Conservation (phyloP, 2,888 invertebrate genomes). For the Phortica magna region DNA sequence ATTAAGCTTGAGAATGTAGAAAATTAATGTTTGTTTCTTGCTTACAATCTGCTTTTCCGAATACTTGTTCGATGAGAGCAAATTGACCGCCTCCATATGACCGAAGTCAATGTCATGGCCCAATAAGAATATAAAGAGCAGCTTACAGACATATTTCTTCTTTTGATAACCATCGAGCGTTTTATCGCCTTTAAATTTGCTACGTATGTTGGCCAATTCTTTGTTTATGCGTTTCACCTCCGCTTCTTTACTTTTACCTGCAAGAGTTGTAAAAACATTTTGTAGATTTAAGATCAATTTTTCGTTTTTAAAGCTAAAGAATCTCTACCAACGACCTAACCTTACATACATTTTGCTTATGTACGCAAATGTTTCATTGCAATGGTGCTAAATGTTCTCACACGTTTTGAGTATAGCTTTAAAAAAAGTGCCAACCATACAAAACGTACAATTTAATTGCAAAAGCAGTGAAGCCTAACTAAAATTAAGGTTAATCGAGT, state of each 20-base stretch:
- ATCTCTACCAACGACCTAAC: neutral
- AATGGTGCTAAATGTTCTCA: neutral
- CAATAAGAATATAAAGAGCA: constrained; percentile 98
- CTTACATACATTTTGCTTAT: neutral
- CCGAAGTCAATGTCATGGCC: constrained; percentile 99
- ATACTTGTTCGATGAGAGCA: constrained; percentile 99
- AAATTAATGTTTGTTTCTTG: constrained; percentile 56
- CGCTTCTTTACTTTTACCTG: constrained; percentile 99
- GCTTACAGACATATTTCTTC: constrained; percentile 99
- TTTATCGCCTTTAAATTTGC: constrained; percentile 99
- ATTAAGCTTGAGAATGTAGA: constrained; percentile 37
- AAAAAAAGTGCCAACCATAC: neutral
- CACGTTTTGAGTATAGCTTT: neutral
- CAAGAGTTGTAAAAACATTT: constrained; percentile 49
- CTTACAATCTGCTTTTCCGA: constrained; percentile 99
- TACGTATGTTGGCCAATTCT: constrained; percentile 98
- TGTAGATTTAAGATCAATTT: neutral
- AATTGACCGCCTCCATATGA: constrained; percentile 99
- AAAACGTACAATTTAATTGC: neutral
- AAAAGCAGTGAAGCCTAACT: neutral
- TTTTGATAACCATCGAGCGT: constrained; percentile 99
- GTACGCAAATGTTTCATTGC: neutral
- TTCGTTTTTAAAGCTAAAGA: neutral
- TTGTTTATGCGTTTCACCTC: constrained; percentile 99
- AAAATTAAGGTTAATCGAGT: neutral